Evolutionary conservation across 2,113 vertebrate genomes (phyloP).

Genomic region (Prinia subflava): DNA sequence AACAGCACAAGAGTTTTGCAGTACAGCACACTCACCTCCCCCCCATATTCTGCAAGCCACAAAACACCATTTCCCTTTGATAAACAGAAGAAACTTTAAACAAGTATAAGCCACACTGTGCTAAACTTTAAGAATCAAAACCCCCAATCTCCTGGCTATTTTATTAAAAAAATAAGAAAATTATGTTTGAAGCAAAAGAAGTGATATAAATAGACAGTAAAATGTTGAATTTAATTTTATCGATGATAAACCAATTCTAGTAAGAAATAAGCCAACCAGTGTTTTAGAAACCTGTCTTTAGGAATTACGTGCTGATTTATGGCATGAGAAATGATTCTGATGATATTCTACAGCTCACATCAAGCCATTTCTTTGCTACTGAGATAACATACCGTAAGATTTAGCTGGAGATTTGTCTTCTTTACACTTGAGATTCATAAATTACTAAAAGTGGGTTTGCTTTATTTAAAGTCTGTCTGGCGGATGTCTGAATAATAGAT

Average conservation of each 20-base stretch:
- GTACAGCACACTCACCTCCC: background rate
- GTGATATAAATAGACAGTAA: background rate
- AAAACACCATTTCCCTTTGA: background rate
- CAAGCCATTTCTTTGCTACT: background rate
- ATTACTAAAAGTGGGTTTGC: background rate
- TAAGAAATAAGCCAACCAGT: background rate
- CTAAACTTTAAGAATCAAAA: background rate
- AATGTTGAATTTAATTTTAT: background rate
- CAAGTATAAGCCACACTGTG: background rate
- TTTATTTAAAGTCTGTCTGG: background rate
- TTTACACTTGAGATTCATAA: background rate
- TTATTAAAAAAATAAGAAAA: background rate
- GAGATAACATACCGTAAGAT: background rate
- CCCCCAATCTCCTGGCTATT: background rate
- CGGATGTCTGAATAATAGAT: background rate
- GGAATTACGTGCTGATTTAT: background rate
- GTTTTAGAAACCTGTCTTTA: background rate
- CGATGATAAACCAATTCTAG: background rate
- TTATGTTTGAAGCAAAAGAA: background rate
- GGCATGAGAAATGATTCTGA: background rate
- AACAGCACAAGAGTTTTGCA: fast-evolving
- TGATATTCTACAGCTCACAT: background rate
- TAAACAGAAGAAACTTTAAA: background rate
- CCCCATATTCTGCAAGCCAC: background rate
- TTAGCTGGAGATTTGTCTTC: background rate